Conservation (phyloP, 2,113 vertebrate genomes). For the Oncorhynchus tshawytscha region DNA sequence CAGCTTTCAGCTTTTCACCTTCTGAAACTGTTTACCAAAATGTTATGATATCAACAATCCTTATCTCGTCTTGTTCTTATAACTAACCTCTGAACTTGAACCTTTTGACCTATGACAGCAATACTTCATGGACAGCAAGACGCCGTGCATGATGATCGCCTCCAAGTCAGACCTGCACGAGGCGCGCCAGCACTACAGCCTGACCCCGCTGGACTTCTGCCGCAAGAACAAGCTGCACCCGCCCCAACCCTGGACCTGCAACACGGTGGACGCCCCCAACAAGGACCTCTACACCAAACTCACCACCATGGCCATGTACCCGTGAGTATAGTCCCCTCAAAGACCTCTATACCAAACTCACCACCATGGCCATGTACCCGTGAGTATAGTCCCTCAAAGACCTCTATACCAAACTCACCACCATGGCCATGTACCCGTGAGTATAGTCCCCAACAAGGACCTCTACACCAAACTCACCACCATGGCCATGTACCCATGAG, state of each 20-base stretch:
- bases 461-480: too few species aligned
- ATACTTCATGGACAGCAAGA: conserved; percentile 96
- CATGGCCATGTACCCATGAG: too few species aligned
- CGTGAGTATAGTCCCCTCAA: too few species aligned
- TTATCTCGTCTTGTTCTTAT: not conserved
- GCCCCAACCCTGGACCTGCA: conserved; percentile 93
- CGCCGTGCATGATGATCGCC: conserved; percentile 90
- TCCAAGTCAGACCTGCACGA: conserved; percentile 96
- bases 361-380: too few species aligned
- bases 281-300: conserved; percentile 72
- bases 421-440: too few species aligned
- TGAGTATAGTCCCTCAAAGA: too few species aligned
- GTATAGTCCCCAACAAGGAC: too few species aligned
- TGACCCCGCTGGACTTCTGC: conserved; percentile 93
- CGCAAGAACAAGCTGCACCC: conserved; percentile 98
- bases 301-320: too few species aligned
- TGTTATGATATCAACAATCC: not conserved
- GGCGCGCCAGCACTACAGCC: conserved; percentile 86
- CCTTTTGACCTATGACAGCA: conserved; percentile 75
- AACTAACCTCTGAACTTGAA: not conserved
- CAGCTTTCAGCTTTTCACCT: not conserved
- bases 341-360: too few species aligned
- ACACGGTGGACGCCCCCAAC: conserved; percentile 81
- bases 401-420: too few species aligned
- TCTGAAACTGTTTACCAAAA: not conserved